Evolutionary conservation across 2,888 invertebrate species (phyloP), one percentile per base, ranked within the genome.

Genomic region (Scaptomyza flava): DNA sequence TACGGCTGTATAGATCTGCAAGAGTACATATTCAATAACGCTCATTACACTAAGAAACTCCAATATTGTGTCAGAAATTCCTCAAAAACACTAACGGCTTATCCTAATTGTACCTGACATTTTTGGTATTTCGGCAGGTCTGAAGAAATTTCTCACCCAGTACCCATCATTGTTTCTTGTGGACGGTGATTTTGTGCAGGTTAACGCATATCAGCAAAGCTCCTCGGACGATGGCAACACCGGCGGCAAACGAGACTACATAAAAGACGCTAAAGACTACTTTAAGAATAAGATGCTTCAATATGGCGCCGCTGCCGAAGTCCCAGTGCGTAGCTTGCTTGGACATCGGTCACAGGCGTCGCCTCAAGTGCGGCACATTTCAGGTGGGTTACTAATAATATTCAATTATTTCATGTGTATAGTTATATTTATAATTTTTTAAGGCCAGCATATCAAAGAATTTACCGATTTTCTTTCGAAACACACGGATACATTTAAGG

Each of bases 331-430:
- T 91, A 98, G 98, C 92, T 94, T 99, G 76, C 94, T 99, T 68
- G 99, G 99, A 0, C 99, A 99, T 93, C 95, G 98, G 76, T 98
- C 98, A 77, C 98, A 97, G 93, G 99, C 99, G 23, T 97, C 98
- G 67, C 97, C 98, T 14, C 99, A 99, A 94, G 98, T 99, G 78
- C 95, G 99, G 72, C 98, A 98, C 92, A 98, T 98, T 89, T 98
- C 98, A 77, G 96, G 95, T 77, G 65, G 81, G 81, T 64, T 27
- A 23, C 5, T 12, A 36, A 9, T 7, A 6, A 1, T 9, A 6
- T 17, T n/a, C 0, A 6, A n/a, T 50, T 12, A 1, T 20, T 17
- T 12, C 23, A 6, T 3, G 11, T 6, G 6, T 41, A 11, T 41
- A 20, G 5, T 5, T 31, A 11, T 27, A 3, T 12, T 5, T 30